Conservation (phyloP, 2,888 invertebrate genomes). For the Xanthia icteritia region DNA sequence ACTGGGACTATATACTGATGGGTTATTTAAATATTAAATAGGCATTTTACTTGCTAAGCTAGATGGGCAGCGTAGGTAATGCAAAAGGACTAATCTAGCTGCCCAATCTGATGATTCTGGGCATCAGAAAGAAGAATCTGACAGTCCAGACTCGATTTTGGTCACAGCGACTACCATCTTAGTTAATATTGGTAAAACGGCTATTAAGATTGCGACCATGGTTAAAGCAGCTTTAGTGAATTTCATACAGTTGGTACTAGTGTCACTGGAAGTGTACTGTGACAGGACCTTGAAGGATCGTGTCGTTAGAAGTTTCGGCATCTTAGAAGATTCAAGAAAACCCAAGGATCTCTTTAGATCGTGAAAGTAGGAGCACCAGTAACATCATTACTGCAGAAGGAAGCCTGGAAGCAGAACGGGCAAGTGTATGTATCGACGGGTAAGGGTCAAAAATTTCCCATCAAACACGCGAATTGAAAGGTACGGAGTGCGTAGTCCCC, state of each 20-base stretch:
- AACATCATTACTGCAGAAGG: neutral
- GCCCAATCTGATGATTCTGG: neutral
- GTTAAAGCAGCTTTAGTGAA: neutral
- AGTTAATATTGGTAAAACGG: neutral
- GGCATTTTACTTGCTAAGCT: slow-evolving; percentile 53
- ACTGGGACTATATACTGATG: slow-evolving; percentile 66
- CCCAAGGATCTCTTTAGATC: neutral
- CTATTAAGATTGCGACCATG: neutral
- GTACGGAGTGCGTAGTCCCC: neutral
- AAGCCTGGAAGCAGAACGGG: neutral
- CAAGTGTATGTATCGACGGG: neutral
- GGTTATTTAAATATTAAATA: slow-evolving; percentile 65
- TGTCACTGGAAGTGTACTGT: neutral
- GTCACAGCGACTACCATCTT: neutral
- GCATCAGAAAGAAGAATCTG: neutral
- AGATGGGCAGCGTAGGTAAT: slow-evolving; percentile 9
- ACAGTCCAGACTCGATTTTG: neutral
- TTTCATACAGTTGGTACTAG: neutral
- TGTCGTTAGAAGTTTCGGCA: too few relatives aligned
- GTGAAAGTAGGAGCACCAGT: neutral
- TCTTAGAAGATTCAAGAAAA: neutral
- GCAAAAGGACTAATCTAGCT: slow-evolving; percentile 6
- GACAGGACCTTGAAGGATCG: neutral
- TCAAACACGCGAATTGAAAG: neutral
- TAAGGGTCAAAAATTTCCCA: too few relatives aligned